Evolutionary conservation across 1,140 invertebrate species (phyloP), one percentile per base, ranked within the genome.

Genomic region (Bombus confusus): DNA sequence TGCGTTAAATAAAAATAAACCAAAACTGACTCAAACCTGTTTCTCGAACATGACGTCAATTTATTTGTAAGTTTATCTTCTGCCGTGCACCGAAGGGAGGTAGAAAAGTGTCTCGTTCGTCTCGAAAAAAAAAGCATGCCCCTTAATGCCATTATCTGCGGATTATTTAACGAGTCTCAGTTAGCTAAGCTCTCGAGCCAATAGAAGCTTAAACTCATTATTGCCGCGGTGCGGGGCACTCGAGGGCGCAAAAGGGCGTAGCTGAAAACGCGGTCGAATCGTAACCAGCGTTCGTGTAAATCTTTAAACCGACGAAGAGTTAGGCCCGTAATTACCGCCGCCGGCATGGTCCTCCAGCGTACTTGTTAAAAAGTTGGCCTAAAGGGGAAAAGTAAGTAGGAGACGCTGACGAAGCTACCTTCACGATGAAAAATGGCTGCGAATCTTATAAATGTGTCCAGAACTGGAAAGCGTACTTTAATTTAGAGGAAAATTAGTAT

Each of bases 161-260:
- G 47, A 72, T 80, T 59, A 41, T 72, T 79, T 47, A 80, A 59
- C 47, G 68, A 80, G 28, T 41, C 47, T 71, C 52, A 1, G 28
- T 57, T 80, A 80, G 37, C 79, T 80, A 72, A 76, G 52, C 52
- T 76, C 74, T 41, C 47, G 2, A 18, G 68, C 79, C 79, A 43
- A 80, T 72, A 41, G 68, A 72, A 81, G 80, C 39, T 81, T 73
- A 43, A 81, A 73, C 39, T 73, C 37, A 43, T 81, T 81, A 73
- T 73, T 73, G 10, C n/a, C 68, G 47, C 25, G 13, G 52, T 59
- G n/a, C 43, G 9, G n/a, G 31, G 10, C 25, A 39, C 43, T 57
- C 69, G 79, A 62, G 47, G 25, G 18, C 34, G 66, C 25, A 62
- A 72, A 81, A 81, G 22, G 37, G 52, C 12, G n/a, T 31, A n/a